A percentile compares a stretch with the other conserved stretches of the same genome.
phyloP scores from a whole-genome alignment of 2,113 vertebrate genomes.

The Bufo gargarizans region DNA sequence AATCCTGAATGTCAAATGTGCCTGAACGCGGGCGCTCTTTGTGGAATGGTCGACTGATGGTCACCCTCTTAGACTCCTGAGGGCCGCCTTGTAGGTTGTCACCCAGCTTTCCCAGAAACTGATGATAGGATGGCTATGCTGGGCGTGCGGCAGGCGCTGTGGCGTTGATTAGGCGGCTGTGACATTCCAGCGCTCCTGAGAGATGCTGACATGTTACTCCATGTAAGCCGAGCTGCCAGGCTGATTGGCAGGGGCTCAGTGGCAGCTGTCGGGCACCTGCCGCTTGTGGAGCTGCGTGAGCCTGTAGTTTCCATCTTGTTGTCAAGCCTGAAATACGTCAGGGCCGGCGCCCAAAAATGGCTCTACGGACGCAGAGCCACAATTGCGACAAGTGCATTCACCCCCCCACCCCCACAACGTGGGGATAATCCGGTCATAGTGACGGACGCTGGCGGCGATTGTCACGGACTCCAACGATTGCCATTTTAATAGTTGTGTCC shows the following conservation, averaged over 20 bases:
- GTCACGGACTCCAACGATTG: too few species aligned
- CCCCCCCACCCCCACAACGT: background rate
- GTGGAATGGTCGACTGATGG: background rate
- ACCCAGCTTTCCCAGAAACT: background rate
- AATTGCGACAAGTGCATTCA: background rate
- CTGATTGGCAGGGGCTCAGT: background rate
- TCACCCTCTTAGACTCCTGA: background rate
- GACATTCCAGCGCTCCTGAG: background rate
- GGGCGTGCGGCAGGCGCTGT: too few species aligned
- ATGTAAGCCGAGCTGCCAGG: conserved; percentile 2
- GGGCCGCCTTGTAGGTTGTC: background rate
- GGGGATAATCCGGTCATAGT: background rate
- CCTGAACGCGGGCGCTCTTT: too few species aligned
- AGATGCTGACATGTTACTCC: background rate
- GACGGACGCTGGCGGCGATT: background rate
- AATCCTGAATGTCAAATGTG: background rate
- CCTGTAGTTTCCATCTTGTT: conserved; percentile 3
- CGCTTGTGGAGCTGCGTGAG: background rate
- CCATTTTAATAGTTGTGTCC: too few species aligned
- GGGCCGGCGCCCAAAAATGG: background rate
- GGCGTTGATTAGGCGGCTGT: background rate
- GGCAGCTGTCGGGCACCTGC: conserved; percentile 27
- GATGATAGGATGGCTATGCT: too few species aligned
- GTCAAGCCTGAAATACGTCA: background rate
- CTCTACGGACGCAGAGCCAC: background rate